Evolutionary conservation across 2,797 vertebrate species (phyloP), one percentile per base, ranked within the genome.

Genomic region (Garrulus glandarius): DNA sequence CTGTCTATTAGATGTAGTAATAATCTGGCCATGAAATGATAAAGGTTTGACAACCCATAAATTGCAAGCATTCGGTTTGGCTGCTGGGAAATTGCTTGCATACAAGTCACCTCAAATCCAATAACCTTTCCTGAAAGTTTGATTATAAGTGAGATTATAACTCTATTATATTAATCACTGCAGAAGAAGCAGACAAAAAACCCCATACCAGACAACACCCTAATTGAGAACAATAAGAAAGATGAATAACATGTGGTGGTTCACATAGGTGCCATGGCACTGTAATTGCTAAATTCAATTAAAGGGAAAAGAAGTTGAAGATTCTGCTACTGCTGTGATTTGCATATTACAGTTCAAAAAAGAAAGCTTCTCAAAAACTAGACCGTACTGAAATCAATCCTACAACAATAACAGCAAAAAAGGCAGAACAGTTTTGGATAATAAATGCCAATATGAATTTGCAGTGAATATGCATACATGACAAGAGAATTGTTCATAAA

Each of bases 141-240:
- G 95, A 96, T 63, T 95, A 92, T 95, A 97, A 97, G 93, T 94
- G 95, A 91, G 95, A 97, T 96, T 95, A 97, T 89, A 96, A 96
- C 70, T 96, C 96, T 56, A 88, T 97, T 97, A 97, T 79, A 87
- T 93, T 78, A 96, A 95, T 92, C 93, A 91, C 39, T 39, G 74
- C 87, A 93, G 87, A 89, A 94, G 76, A 63, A 79, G 70, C 87
- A 96, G 97, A 89, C 60, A 76, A 95, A 90, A 94, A 86, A 67
- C 50, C 50, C 87, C 88, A 86, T 49, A 89, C 75, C 94, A 97
- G 97, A 83, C 92, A 96, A 95, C 52, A 63, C 56, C 57, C 89
- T 97, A 97, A 98, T 97, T 97, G 92, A 95, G 96, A 96, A 96
- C 97, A 97, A 95, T 96, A 94, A 95, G 95, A 96, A 94, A 94